Conservation (phyloP, 2,113 vertebrate genomes). For the Orycteropus afer region DNA sequence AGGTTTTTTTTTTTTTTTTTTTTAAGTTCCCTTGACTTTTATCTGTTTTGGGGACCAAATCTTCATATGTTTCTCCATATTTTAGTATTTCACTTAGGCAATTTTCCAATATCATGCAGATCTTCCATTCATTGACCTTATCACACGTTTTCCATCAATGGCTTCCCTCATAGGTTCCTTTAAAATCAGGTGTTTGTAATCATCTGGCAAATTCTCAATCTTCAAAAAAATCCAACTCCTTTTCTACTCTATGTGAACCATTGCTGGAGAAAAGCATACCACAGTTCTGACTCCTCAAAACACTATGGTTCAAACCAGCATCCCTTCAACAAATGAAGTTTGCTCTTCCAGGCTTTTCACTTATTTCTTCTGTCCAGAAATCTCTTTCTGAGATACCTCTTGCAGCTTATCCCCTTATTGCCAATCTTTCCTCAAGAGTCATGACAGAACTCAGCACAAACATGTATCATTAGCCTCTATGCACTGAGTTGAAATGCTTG, state of each 20-base stretch:
- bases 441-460: background rate
- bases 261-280: background rate
- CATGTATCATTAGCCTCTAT: rapidly evolving
- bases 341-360: background rate
- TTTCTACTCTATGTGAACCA: background rate
- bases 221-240: background rate
- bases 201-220: background rate
- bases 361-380: background rate
- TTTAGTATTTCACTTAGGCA: rapidly evolving
- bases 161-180: background rate
- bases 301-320: background rate
- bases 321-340: background rate
- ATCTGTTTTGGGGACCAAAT: background rate
- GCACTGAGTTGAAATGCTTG: rapidly evolving
- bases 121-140: background rate
- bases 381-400: background rate
- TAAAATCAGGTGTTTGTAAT: background rate
- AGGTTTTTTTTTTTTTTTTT: too few species aligned
- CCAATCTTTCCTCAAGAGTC: background rate
- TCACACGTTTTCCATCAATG: rapidly evolving
- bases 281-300: background rate
- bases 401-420: background rate
- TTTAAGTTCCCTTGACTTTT: background rate
- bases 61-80: background rate
- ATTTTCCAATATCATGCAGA: background rate